These are phyloP conservation scores for Enchytraeus crypticus DNA, from an alignment of 2,888 invertebrate species.

Conservation along the genomic window DNA sequence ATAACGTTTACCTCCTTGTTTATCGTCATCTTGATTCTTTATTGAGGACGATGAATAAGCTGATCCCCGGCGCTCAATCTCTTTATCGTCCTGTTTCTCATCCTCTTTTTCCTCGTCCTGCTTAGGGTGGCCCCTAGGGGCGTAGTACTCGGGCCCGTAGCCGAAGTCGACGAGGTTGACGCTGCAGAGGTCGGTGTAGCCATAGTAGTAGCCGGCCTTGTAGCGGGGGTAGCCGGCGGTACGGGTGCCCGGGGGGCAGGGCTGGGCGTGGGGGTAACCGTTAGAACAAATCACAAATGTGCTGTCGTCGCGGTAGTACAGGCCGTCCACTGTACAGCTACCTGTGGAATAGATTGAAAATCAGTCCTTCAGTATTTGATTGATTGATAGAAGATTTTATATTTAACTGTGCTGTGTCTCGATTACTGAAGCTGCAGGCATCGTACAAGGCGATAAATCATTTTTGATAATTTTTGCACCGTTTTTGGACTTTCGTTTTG, in stretches of 20 bases:
- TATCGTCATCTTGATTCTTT: no score
- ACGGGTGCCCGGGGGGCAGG: constrained; percentile 18
- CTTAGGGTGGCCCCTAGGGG: constrained; percentile 1
- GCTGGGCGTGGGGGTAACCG: constrained; percentile 15
- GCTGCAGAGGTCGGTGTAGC: constrained; percentile 17
- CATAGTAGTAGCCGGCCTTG: constrained; percentile 15
- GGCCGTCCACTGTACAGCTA: constrained; percentile 11
- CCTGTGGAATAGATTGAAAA: neutral
- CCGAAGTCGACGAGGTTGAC: constrained; percentile 20
- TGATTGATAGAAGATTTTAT: neutral
- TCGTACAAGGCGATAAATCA: no score
- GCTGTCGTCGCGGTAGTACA: constrained; percentile 13
- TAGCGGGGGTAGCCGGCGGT: constrained; percentile 13
- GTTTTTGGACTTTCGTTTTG: no score
- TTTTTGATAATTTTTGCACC: no score
- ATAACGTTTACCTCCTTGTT: no score
- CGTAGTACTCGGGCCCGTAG: constrained; percentile 9
- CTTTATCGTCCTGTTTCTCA: neutral
- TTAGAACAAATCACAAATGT: constrained; percentile 17
- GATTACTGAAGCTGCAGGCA: no score
- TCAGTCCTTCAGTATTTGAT: neutral
- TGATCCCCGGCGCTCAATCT: neutral
- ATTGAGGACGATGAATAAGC: no score
- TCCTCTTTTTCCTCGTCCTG: neutral
- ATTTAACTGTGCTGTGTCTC: no score